Evolutionary conservation across 2,797 vertebrate genomes (phyloP).

Genomic region (Gymnothorax javanicus): DNA sequence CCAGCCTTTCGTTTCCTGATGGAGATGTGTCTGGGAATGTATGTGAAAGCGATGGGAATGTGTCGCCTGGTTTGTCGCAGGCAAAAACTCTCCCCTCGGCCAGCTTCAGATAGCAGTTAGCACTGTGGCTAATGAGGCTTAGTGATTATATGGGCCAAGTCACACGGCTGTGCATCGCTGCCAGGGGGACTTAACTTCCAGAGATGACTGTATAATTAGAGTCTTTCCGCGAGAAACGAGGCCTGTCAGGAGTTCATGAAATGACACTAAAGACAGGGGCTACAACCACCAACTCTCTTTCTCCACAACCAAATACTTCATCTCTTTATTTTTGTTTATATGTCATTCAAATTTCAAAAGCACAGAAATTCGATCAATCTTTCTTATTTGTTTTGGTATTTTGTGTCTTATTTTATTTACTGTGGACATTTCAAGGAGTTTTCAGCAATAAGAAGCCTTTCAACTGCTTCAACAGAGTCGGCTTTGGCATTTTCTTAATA

Average conservation of each 20-base stretch:
- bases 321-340: not conserved
- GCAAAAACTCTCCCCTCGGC: slow-evolving; percentile 59
- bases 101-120: slow-evolving; percentile 55
- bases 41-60: not conserved
- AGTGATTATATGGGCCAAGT: slow-evolving; percentile 63
- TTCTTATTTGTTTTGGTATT: not conserved
- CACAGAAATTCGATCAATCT: not conserved
- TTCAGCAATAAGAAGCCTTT: not conserved
- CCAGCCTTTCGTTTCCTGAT: slow-evolving; percentile 4
- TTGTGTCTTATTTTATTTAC: not conserved
- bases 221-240: slow-evolving; percentile 15
- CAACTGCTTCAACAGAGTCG: not conserved
- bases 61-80: slow-evolving; percentile 17
- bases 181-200: not conserved
- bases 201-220: slow-evolving; percentile 29
- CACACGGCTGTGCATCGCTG: not conserved
- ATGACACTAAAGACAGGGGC: slow-evolving; percentile 16
- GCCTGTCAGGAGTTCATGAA: slow-evolving; percentile 8
- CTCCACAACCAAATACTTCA: not conserved
- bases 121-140: slow-evolving; percentile 65
- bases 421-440: not conserved
- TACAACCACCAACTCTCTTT: slow-evolving; percentile 16
- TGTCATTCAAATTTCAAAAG: not conserved
- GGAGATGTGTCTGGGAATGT: not conserved
- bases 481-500: not conserved